Percentiles rank a stretch among this genome's conserved stretches.
Evolutionary conservation across 2,888 invertebrate species (phyloP).

Genomic region (Bellardia bayeri): DNA sequence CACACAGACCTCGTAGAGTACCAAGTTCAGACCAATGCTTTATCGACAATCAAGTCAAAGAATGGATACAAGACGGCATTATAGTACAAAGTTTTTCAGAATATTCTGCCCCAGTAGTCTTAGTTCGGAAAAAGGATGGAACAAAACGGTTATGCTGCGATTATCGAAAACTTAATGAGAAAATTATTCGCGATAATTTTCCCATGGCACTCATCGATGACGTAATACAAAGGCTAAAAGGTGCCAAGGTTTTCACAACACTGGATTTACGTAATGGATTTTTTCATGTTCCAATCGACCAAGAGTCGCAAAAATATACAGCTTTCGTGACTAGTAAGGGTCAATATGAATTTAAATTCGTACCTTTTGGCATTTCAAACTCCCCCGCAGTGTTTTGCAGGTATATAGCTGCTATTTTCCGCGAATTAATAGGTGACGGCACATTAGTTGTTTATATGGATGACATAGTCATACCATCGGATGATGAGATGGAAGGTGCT

Average conservation of each 20-base stretch:
- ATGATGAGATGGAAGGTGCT: slow-evolving; percentile 37
- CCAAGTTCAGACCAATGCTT: slow-evolving; percentile 47
- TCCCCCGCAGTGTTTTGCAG: slow-evolving; percentile 53
- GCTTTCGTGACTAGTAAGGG: slow-evolving; percentile 75
- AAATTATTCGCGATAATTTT: slow-evolving; percentile 52
- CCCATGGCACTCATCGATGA: slow-evolving; percentile 27
- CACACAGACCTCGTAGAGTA: slow-evolving; percentile 38
- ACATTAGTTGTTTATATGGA: slow-evolving; percentile 66
- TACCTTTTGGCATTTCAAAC: slow-evolving; percentile 61
- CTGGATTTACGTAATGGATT: slow-evolving; percentile 75
- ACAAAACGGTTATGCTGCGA: slow-evolving; percentile 65
- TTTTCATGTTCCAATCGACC: slow-evolving; percentile 74
- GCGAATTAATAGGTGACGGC: slow-evolving; percentile 50
- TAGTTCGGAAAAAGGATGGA: slow-evolving; percentile 61
- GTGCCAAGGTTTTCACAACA: slow-evolving; percentile 56
- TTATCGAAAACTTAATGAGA: slow-evolving; percentile 48
- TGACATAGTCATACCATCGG: slow-evolving; percentile 69
- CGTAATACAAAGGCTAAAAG: slow-evolving; percentile 5
- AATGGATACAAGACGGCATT: slow-evolving; percentile 29
- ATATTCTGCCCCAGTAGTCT: slow-evolving; percentile 56
- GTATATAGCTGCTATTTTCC: slow-evolving; percentile 55
- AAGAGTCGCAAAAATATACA: slow-evolving; percentile 73
- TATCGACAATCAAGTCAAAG: slow-evolving; percentile 37
- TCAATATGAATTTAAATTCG: slow-evolving; percentile 72
- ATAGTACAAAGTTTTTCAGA: slow-evolving; percentile 58